phyloP scores from a whole-genome alignment of 2,113 vertebrate species.

The Nasalis larvatus region DNA sequence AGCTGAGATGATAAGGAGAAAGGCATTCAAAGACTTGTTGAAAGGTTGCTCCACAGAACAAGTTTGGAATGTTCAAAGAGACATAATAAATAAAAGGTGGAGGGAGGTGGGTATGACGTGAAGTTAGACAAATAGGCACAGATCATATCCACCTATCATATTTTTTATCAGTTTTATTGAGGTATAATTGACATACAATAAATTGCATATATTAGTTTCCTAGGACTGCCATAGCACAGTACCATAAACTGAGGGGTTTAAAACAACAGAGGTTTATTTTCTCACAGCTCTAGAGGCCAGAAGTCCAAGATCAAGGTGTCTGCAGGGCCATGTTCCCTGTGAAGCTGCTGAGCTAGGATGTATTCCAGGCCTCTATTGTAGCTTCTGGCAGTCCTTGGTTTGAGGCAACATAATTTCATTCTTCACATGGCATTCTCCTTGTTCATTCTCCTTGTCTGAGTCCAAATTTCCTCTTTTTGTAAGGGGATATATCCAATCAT shows the following conservation, averaged over 20 bases:
- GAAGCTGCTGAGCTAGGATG: not conserved
- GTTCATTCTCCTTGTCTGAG: not conserved
- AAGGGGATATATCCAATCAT: not conserved
- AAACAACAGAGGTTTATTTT: not conserved
- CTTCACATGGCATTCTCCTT: not conserved
- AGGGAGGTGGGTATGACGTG: not conserved
- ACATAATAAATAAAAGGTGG: not conserved
- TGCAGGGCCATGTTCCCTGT: not conserved
- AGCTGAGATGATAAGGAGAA: not conserved
- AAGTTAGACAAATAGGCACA: not conserved
- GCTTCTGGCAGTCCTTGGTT: not conserved
- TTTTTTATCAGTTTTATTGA: constrained; percentile 4
- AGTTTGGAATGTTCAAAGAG: not conserved
- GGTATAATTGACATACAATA: not conserved
- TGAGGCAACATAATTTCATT: not conserved
- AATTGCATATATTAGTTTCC: not conserved
- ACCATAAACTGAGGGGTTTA: not conserved
- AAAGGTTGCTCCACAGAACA: not conserved
- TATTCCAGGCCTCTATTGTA: not conserved
- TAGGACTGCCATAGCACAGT: not conserved
- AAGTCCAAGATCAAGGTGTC: not conserved
- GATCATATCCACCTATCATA: not conserved
- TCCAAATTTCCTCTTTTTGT: not conserved
- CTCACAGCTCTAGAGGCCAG: not conserved
- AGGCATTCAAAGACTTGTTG: not conserved